Evolutionary conservation across 2,113 vertebrate species (phyloP), one percentile per base, ranked within the genome.

Genomic region (Cololabis saira): DNA sequence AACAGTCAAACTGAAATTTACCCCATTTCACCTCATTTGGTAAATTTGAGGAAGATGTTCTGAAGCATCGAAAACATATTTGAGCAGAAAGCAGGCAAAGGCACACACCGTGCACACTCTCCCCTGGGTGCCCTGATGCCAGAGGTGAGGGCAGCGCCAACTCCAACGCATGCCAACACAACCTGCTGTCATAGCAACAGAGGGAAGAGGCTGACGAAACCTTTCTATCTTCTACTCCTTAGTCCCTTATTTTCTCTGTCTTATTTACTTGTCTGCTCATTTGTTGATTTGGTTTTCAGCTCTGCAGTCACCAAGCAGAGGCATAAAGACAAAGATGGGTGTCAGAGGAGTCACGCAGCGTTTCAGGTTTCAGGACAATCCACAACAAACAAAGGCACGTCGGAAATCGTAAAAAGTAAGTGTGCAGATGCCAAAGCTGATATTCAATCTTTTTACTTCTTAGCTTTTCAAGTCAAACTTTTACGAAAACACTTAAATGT

Each of bases 121-220:
- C 81, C 79, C 90, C 66, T 66, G 91, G 83, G 89, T 76, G 82
- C 76, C 72, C 71, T 77, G 81, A 81, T 90, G 86, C 89, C 87
- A 91, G 91, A 91, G 91, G 92, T 92, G 87, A 80, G 86, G 88
- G 84, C 86, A 85, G 81, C 82, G 91, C 91, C 90, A 92, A 86
- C 75, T 69, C 67, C 62, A 76, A 48, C 55, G 79, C 90, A 90
- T 91, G 90, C 92, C 92, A 91, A 87, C 87, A 91, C 89, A 91
- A 92, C 83, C 82, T 82, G 90, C 90, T 91, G 89, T 90, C 92
- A 92, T 91, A 80, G 91, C 84, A 92, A 93, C 91, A 80, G 83
- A 87, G 90, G 86, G 81, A 90, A 85, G 86, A 91, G 88, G 76
- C 82, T 77, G 78, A 90, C 81, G 74, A 84, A 80, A 83, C 59